Conservation (phyloP, 1,140 invertebrate species). For the Zeugodacus cucurbitae region DNA sequence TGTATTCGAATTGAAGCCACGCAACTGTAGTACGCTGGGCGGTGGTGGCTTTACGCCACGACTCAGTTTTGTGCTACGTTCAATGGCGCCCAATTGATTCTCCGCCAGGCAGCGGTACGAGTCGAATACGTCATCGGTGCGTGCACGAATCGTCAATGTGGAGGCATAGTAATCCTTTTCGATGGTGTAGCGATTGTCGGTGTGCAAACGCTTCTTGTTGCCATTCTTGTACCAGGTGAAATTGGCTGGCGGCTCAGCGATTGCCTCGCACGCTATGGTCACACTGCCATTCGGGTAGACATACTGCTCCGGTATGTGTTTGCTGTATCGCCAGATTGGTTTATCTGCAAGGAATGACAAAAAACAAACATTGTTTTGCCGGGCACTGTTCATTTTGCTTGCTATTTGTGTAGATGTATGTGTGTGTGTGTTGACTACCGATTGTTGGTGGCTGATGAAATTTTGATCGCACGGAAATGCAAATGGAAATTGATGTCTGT, state of each 20-base stretch:
- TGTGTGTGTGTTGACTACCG: slow-evolving; percentile 5
- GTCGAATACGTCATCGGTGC: slow-evolving; percentile 67
- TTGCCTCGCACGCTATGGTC: slow-evolving; percentile 70
- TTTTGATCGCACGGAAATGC: slow-evolving; percentile 16
- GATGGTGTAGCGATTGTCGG: slow-evolving; percentile 54
- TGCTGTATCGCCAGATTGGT: slow-evolving; percentile 62
- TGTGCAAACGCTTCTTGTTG: slow-evolving; percentile 57
- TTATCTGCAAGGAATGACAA: slow-evolving; percentile 62
- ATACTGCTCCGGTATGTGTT: slow-evolving; percentile 59
- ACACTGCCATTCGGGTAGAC: slow-evolving; percentile 68
- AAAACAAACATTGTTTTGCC: background rate
- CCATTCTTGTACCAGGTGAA: slow-evolving; percentile 69
- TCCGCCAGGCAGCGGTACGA: slow-evolving; percentile 69
- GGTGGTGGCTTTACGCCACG: slow-evolving; percentile 68
- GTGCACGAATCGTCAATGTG: slow-evolving; percentile 66
- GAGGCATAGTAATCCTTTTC: slow-evolving; percentile 63
- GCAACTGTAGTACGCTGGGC: slow-evolving; percentile 62
- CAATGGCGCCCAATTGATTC: slow-evolving; percentile 68
- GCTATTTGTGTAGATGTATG: background rate
- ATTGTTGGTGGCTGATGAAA: slow-evolving; percentile 17
- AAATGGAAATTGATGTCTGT: slow-evolving; percentile 16
- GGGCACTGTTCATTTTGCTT: background rate
- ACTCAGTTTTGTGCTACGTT: slow-evolving; percentile 67
- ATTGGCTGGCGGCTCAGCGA: slow-evolving; percentile 70
- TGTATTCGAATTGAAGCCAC: slow-evolving; percentile 63